A percentile compares a stretch with the other conserved stretches of the same genome.
Conservation (phyloP, 2,888 invertebrate genomes). For the Pseudococcus viburni region DNA sequence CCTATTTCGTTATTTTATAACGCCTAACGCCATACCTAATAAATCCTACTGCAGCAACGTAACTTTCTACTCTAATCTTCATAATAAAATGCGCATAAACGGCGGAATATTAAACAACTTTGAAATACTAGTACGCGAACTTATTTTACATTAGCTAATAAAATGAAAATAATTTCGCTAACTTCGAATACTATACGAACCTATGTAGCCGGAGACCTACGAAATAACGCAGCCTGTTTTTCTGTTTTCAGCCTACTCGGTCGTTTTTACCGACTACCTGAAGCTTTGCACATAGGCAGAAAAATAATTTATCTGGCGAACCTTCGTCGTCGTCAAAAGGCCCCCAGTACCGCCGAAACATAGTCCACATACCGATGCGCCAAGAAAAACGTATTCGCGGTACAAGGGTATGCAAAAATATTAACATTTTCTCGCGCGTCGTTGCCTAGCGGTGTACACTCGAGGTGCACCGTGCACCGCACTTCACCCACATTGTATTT, state of each 20-base stretch:
- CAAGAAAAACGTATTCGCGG: slow-evolving; percentile 22
- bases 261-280: background rate
- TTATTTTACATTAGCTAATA: slow-evolving; percentile 58
- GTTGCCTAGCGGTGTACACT: background rate
- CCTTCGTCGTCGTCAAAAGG: background rate
- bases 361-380: background rate
- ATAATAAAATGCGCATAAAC: slow-evolving; percentile 58
- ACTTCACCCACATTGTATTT: background rate
- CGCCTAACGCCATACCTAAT: slow-evolving; percentile 58
- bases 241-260: background rate
- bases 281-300: background rate
- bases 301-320: slow-evolving; percentile 16
- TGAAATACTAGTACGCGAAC: slow-evolving; percentile 55
- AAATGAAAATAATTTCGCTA: slow-evolving; percentile 56
- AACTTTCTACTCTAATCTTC: slow-evolving; percentile 57
- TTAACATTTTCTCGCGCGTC: slow-evolving; percentile 19
- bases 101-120: slow-evolving; percentile 53
- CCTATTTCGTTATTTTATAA: slow-evolving; percentile 58
- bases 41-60: slow-evolving; percentile 43
- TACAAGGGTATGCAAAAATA: slow-evolving; percentile 45
- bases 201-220: background rate
- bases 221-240: background rate
- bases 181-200: slow-evolving; percentile 42
- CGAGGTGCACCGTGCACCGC: background rate
- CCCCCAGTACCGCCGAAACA: background rate